Evolutionary conservation across 1,140 invertebrate genomes (phyloP).

Genomic region (Drosophila hydei): DNA sequence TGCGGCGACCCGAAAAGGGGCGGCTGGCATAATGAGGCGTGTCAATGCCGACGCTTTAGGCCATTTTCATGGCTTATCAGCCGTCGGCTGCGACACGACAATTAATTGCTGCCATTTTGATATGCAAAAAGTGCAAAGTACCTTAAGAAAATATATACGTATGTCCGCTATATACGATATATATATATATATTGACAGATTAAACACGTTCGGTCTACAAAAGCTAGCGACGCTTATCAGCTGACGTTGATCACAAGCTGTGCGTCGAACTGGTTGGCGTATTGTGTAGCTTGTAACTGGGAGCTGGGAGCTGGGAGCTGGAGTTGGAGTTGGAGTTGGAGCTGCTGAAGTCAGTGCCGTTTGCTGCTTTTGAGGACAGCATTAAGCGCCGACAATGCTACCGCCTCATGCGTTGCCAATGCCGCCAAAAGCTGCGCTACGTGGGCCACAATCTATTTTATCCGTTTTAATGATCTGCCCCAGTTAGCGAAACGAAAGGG

Average conservation of each 20-base stretch:
- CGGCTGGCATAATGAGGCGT: constrained; percentile 68
- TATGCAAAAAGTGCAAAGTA: constrained; percentile 73
- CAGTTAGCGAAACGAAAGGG: constrained; percentile 80
- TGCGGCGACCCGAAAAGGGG: constrained; percentile 7
- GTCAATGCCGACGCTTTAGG: constrained; percentile 74
- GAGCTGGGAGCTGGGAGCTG: constrained; percentile 19
- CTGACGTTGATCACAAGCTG: constrained; percentile 70
- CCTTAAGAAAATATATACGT: constrained; percentile 22
- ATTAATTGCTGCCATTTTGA: constrained; percentile 80
- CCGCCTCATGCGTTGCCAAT: constrained; percentile 40
- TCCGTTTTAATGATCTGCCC: constrained; percentile 81
- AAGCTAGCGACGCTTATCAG: constrained; percentile 60
- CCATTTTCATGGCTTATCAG: constrained; percentile 73
- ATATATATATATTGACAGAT: constrained; percentile 29
- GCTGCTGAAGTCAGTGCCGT: constrained; percentile 55
- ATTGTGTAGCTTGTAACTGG: constrained; percentile 10
- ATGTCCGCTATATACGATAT: constrained; percentile 5
- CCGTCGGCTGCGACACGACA: constrained; percentile 57
- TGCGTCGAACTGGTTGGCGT: constrained; percentile 50
- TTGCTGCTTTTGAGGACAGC: constrained; percentile 72
- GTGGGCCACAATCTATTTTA: constrained; percentile 80
- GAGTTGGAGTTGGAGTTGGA: constrained; percentile 9
- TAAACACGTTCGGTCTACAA: constrained; percentile 43
- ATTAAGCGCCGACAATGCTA: constrained; percentile 70
- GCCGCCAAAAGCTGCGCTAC: constrained; percentile 55